Percentiles rank a stretch among this genome's conserved stretches.
Conservation (phyloP, 2,888 invertebrate species). For the Hermaeophaga mercurialis region DNA sequence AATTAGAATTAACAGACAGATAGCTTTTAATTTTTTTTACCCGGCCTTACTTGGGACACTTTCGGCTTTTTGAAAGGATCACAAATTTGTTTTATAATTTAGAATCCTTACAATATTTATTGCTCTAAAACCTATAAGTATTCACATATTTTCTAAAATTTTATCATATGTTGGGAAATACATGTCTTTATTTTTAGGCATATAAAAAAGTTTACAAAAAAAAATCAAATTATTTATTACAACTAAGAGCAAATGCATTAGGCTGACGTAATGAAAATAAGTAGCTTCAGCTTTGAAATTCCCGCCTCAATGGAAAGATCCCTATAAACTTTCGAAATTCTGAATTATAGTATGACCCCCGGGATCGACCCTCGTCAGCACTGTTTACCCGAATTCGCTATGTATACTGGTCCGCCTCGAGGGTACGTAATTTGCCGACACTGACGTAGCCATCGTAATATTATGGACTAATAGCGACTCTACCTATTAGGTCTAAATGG, state of each 20-base stretch:
- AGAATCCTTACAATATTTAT: too few relatives aligned
- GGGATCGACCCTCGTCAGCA: conserved; percentile 22
- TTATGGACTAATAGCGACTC: conserved; percentile 22
- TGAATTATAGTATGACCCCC: conserved; percentile 21
- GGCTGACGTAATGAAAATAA: conserved; percentile 8
- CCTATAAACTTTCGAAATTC: conserved; percentile 21
- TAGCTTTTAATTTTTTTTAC: too few relatives aligned
- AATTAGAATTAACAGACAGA: too few relatives aligned
- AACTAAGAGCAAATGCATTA: conserved; percentile 5
- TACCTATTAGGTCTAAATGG: conserved; percentile 20
- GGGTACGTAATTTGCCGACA: conserved; percentile 22
- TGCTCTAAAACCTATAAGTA: too few relatives aligned
- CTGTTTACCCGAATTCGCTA: conserved; percentile 21
- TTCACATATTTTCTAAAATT: too few relatives aligned
- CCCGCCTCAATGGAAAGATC: conserved; percentile 10
- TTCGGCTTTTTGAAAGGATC: too few relatives aligned
- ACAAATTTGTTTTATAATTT: too few relatives aligned
- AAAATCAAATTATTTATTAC: too few relatives aligned
- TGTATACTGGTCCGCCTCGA: conserved; percentile 22
- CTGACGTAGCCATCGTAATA: conserved; percentile 12
- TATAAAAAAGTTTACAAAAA: too few relatives aligned
- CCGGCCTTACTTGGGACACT: too few relatives aligned
- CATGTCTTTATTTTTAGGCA: too few relatives aligned
- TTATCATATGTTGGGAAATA: too few relatives aligned
- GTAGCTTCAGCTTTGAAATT: not conserved